Percentiles rank a stretch among this genome's conserved stretches.
These are phyloP conservation scores for Plagodis dolabraria DNA, from an alignment of 2,888 invertebrate species.

Conservation along the genomic window DNA sequence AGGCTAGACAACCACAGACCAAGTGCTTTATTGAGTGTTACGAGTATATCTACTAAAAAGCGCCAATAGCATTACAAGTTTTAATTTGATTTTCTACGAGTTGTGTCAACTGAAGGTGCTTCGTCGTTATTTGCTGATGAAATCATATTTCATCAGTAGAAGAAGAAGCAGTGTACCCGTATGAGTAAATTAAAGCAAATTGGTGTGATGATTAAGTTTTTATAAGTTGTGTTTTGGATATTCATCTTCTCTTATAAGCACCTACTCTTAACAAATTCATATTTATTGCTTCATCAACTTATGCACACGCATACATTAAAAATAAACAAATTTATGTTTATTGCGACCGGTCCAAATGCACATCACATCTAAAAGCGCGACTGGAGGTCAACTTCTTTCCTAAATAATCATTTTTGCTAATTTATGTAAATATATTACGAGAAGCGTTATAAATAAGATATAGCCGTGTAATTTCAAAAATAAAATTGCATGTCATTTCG, in stretches of 20 bases:
- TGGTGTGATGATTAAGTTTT: too few relatives aligned
- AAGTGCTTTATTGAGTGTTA: too few relatives aligned
- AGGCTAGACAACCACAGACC: too few relatives aligned
- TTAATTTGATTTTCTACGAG: too few relatives aligned
- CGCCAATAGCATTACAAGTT: too few relatives aligned
- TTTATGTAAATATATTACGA: conserved; percentile 52
- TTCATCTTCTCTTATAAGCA: not conserved
- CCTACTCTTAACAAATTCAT: conserved; percentile 2
- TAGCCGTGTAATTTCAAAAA: conserved; percentile 72
- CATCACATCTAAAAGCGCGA: conserved; percentile 54
- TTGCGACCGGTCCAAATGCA: conserved; percentile 28
- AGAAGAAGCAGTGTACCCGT: too few relatives aligned
- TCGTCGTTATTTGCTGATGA: too few relatives aligned
- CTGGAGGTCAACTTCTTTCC: conserved; percentile 68
- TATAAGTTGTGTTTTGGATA: too few relatives aligned
- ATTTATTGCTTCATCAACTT: conserved; percentile 7
- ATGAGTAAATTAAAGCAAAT: too few relatives aligned
- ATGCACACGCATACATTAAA: conserved; percentile 1
- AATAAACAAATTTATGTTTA: conserved; percentile 1
- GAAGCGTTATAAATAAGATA: conserved; percentile 74
- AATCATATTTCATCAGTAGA: too few relatives aligned
- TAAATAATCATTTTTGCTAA: conserved; percentile 50
- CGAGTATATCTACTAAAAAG: too few relatives aligned
- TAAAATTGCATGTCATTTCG: conserved; percentile 74
- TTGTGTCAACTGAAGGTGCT: too few relatives aligned